Evolutionary conservation across 2,113 vertebrate species (phyloP).

Genomic region (Hippolais icterina): DNA sequence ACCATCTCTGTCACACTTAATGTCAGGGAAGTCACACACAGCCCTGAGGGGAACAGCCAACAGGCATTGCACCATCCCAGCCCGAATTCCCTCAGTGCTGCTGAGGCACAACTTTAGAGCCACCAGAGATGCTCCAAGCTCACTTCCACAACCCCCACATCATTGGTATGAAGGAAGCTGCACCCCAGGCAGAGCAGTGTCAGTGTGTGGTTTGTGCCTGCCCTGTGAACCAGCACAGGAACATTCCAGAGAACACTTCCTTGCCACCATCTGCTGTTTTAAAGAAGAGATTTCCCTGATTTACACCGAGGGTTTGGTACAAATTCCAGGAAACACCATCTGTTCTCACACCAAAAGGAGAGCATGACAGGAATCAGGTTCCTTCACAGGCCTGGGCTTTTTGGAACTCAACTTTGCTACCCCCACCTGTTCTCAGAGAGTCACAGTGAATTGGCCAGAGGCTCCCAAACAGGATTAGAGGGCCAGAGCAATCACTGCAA

Average conservation of each 20-base stretch:
- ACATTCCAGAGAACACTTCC: not conserved
- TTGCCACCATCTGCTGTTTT: not conserved
- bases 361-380: not conserved
- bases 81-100: not conserved
- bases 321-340: not conserved
- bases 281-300: not conserved
- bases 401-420: not conserved
- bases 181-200: not conserved
- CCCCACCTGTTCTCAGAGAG: not conserved
- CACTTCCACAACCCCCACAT: accelerated
- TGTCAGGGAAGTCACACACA: accelerated
- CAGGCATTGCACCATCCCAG: not conserved
- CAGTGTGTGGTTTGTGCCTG: not conserved
- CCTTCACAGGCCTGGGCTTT: not conserved
- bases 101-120: not conserved
- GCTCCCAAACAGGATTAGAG: not conserved
- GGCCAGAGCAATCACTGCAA: not conserved
- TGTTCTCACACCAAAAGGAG: not conserved
- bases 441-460: not conserved
- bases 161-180: accelerated
- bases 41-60: not conserved
- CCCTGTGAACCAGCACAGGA: not conserved
- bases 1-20: accelerated
- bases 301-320: not conserved
- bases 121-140: not conserved